Conservation (phyloP, 1,140 invertebrate genomes). For the Drosophila ohnishii region DNA sequence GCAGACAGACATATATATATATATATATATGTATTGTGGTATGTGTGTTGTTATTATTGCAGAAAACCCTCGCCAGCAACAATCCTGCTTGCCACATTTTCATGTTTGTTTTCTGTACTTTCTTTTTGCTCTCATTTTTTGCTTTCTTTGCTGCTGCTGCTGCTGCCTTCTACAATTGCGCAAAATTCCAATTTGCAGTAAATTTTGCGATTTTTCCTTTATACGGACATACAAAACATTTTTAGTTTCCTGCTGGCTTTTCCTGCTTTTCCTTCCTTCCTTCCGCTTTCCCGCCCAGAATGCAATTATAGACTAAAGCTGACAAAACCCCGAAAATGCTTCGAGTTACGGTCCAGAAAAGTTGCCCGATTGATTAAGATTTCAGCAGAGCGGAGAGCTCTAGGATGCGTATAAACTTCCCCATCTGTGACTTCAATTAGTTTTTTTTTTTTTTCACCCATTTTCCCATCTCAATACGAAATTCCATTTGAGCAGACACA, state of each 20-base stretch:
- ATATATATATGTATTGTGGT: constrained; percentile 12
- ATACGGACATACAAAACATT: constrained; percentile 81
- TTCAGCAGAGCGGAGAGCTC: constrained; percentile 1
- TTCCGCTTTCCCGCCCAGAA: constrained; percentile 17
- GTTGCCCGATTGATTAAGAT: constrained; percentile 47
- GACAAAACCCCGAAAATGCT: constrained; percentile 49
- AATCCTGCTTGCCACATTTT: constrained; percentile 61
- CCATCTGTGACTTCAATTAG: constrained; percentile 21
- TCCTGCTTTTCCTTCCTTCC: constrained; percentile 61
- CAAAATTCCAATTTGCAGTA: constrained; percentile 83
- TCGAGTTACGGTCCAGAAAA: constrained; percentile 15
- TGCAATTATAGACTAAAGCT: constrained; percentile 36
- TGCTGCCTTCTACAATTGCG: constrained; percentile 77
- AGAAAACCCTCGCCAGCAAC: constrained; percentile 28
- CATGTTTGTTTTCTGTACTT: constrained; percentile 26
- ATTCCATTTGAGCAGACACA: constrained; percentile 7
- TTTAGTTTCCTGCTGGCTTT: constrained; percentile 79
- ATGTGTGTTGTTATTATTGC: constrained; percentile 74
- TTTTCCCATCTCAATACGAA: constrained; percentile 4
- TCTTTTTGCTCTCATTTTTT: constrained; percentile 55
- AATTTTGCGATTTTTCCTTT: constrained; percentile 83
- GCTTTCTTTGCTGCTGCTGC: not conserved
- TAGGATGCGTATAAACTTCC: constrained; percentile 15
- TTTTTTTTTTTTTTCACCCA: not conserved
- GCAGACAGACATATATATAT: constrained; percentile 44